Base-by-base conservation (phyloP, 2,113 vertebrate species). In the Psilopogon haemacephalus region DNA sequence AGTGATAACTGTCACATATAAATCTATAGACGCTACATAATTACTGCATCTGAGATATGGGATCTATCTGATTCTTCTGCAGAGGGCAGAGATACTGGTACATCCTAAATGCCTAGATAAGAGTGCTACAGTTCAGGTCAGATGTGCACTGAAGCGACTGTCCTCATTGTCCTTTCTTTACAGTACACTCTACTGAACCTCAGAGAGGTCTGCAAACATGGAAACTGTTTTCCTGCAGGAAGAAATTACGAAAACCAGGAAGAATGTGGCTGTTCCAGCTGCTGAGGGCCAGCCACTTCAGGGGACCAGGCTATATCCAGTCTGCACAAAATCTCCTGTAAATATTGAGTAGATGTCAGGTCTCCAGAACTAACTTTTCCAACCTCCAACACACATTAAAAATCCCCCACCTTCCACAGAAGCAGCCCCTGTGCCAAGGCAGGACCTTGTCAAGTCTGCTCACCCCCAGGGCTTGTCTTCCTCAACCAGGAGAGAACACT, bases 291-390 rank as follows among this genome's bases (percentile, higher is more conserved):
- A 85, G 33, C 8, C 50, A 28, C 72, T 11, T 13, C n/a, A 44
- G 13, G 24, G 20, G 8, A 38, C 17, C 16, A 42, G 28, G 42
- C 30, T 37, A 60, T 15, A 54, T 24, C 2, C 23, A 55, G 20
- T 3, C 33, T 63, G 32, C 32, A 27, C 10, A 4, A 54, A 50
- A 24, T 4, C 32, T 52, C 52, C 0, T 23, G 12, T 3, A 20
- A 5, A 0, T 1, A 1, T 1, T 23, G 33, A 33, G 38, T 4
- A 21, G 27, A 17, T 24, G 23, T 26, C 2, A 1, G 9, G 27
- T 32, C 50, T n/a, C 23, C 54, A 59, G 24, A 38, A 64, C 11
- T n/a, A 59, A 17, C 35, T 37, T 12, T 7, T 80, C 56, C 42
- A 46, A 3, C 19, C 16, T 14, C 11, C 21, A 32, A 7, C 3